Base-by-base conservation (phyloP, 2,888 invertebrate genomes). In the Crematogaster levior region DNA sequence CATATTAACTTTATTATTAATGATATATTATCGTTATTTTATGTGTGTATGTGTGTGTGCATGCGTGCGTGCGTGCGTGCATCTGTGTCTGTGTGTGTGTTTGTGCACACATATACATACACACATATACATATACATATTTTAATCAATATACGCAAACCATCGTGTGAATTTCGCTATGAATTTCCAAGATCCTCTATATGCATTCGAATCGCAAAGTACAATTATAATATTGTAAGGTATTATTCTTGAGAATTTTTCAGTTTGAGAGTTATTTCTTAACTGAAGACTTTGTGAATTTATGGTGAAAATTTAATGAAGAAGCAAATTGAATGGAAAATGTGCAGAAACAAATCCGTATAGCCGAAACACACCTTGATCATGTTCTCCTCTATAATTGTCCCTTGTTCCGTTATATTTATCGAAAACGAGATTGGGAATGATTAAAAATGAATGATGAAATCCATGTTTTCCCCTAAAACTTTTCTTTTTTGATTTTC, bases 121-220 rank as follows among this genome's bases (percentile, higher is more conserved):
- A 68, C 30, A 77, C 68, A 77, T 79, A 80, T 61, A 81, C 74
- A 80, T 75, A 90, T 72, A 84, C 85, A 85, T 89, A 90, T 88
- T 90, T 88, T 85, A 89, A 90, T 86, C 86, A 85, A 87, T 82
- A 83, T 34, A 53, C 51, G 82, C 66, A 30, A 85, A 43, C 24
- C 63, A 24, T 61, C 79, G 77, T 85, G 80, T 83, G 60, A 61
- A 74, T 12, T 61, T 56, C 63, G 48, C 56, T 74, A 53, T 60
- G 30, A 18, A 18, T 37, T 27, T 60, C 56, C 24, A 43, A 43
- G 21, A 43, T 68, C 68, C 51, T 56, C n/a, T 1, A 10, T 58
- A 18, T 12, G 9, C 34, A 21, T 34, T 75, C 27, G 18, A 60
- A 43, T 56, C 9, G 3, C 18, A 10, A 12, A 37, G 12, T 27